Evolutionary conservation across 37 sponge, comb jelly and placozoan genomes (phyloP).

Genomic region (Halisarca cf. caerulea): DNA sequence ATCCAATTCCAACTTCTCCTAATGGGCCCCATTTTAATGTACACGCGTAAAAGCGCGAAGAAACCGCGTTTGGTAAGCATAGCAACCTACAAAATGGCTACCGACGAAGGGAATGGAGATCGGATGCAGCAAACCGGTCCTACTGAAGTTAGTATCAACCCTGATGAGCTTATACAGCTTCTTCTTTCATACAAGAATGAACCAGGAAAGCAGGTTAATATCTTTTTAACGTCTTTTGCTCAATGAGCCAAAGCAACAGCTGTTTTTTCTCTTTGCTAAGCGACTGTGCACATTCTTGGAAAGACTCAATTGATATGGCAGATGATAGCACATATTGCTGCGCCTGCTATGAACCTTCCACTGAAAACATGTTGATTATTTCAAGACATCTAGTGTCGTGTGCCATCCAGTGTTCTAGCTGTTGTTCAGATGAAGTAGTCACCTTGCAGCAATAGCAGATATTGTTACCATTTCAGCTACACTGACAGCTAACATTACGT

Average conservation of each 20-base stretch:
- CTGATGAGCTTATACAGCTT: slow-evolving; percentile 51
- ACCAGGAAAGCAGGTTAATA: slow-evolving; percentile 69
- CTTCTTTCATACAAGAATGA: slow-evolving; percentile 49
- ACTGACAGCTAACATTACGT: too few relatives aligned
- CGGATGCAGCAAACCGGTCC: neutral
- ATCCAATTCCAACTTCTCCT: slow-evolving; percentile 48
- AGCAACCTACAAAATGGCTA: neutral
- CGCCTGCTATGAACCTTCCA: too few relatives aligned
- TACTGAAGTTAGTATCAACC: slow-evolving; percentile 24
- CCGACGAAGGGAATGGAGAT: neutral
- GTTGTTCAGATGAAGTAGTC: too few relatives aligned
- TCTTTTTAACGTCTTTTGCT: too few relatives aligned
- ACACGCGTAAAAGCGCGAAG: neutral
- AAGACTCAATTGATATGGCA: too few relatives aligned
- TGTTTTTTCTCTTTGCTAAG: neutral
- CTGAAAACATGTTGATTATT: too few relatives aligned
- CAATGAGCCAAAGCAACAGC: neutral
- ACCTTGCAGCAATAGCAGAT: too few relatives aligned
- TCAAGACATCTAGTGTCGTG: too few relatives aligned
- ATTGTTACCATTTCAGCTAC: too few relatives aligned
- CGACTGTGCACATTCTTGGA: too few relatives aligned
- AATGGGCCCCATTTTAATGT: slow-evolving; percentile 13
- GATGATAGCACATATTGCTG: too few relatives aligned
- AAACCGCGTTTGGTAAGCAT: neutral
- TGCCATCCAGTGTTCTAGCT: too few relatives aligned